Base-by-base conservation (phyloP, 2,797 vertebrate species). In the Pagetopsis macropterus region DNA sequence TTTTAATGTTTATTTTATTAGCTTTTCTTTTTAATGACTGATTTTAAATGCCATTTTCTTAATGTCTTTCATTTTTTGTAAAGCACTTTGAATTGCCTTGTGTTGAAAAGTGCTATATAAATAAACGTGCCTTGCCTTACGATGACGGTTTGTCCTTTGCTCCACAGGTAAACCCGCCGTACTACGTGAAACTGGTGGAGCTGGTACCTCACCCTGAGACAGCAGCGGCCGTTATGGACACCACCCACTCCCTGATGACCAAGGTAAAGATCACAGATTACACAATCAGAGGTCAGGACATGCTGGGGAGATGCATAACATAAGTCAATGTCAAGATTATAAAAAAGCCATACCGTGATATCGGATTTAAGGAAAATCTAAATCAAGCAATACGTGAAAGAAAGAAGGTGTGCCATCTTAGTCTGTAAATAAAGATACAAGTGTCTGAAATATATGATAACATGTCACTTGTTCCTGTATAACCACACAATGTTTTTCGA, bases 171-270 rank as follows among this genome's bases (percentile, higher is more conserved):
- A 99, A 99, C 83, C 98, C 98, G 1, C 97, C 97, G 1, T 99
- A 98, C 83, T 96, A 94, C 13, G 95, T 99, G 23, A 96, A 96
- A 0, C 89, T 99, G 93, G 97, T 99, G 81, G 97, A 99, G 94
- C 93, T 99, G 90, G 95, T 99, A 49, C 98, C 98, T 77, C 98
- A 99, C 91, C 96, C 96, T 1, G 94, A 98, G 86, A 98, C 97
- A 0, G 81, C 91, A 46, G 60, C 91, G 0, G 70, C 72, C 1
- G 95, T 95, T 1, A 82, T 96, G 93, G 96, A 97, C 68, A 83
- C 76, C 83, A 94, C 96, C 7, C 91, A 96, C 0, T 66, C 91
- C 55, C 85, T 99, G 70, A 98, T 99, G 98, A 96, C 84, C 74
- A 93, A 92, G 90, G 91, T 92, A 78, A 73, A 40, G 4, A 9